Base-by-base conservation (phyloP, 2,797 vertebrate species). In the Hippoglossus hippoglossus region DNA sequence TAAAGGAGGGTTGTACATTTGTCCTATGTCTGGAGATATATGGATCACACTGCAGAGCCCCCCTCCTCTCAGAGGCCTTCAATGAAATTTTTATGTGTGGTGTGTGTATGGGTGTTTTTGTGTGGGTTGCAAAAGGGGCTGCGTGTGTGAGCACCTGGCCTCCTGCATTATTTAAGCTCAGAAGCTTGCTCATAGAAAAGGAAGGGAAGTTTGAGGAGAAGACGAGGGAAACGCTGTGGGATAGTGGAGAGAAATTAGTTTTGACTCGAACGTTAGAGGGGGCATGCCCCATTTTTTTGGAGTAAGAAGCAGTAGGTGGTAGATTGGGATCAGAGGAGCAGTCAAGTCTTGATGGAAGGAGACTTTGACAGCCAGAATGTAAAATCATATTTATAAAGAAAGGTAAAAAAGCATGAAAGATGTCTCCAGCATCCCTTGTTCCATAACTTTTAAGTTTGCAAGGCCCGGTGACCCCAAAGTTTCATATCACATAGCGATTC, bases 131-230 rank as follows among this genome's bases (percentile, higher is more conserved):
- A 59, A 84, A 88, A 83, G 86, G 85, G 84, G 84, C 75, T 79
- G 85, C 6, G 77, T 89, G 84, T 89, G 83, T 52, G 39, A 80
- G 88, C 92, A 93, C 92, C 92, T 93, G 90, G 91, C 83, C 84
- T 84, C 21, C 85, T 94, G 91, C 93, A 94, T 94, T 94, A 95
- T 95, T 95, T 83, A 94, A 90, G 77, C 77, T 78, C 76, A 66
- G 67, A 73, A 80, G 86, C 84, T 44, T 53, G 77, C 67, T 80
- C 80, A 65, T 22, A 81, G 83, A 71, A 73, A 73, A 82, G 68
- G 67, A 86, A 64, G 72, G 75, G 73, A 79, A 84, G 84, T 89
- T 82, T 67, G 79, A 85, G 80, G 70, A 72, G 75, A 19, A 44
- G 49, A 12, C 24, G 56, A 62, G n/a, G 22, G 41, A 70, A 66